Conservation (phyloP, 2,888 invertebrate genomes). For the Amphiduros pacificus region DNA sequence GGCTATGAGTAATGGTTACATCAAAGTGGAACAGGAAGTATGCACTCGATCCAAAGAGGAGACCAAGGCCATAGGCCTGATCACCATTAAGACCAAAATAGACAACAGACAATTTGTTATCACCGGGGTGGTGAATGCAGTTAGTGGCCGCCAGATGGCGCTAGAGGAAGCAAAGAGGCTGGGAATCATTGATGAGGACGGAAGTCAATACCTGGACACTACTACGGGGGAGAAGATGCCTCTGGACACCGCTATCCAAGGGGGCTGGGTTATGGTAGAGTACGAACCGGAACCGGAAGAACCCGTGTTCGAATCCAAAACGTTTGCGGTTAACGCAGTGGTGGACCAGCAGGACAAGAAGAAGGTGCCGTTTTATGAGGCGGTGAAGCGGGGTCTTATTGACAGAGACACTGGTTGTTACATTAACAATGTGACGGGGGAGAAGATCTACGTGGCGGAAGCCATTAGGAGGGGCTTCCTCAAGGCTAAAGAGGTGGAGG, state of each 20-base stretch:
- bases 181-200: constrained; percentile 27
- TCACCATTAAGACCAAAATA: constrained; percentile 15
- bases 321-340: constrained; percentile 33
- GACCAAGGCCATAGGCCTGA: constrained; percentile 19
- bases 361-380: constrained; percentile 30
- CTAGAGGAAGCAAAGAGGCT: constrained; percentile 25
- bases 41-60: constrained; percentile 11
- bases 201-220: constrained; percentile 12
- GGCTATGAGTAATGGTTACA: constrained; percentile 27
- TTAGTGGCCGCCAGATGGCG: constrained; percentile 24
- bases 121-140: constrained; percentile 28
- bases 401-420: constrained; percentile 32
- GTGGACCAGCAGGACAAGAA: constrained; percentile 30
- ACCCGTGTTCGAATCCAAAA: constrained; percentile 24
- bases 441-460: constrained; percentile 29
- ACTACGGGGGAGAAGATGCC: constrained; percentile 18
- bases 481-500: constrained; percentile 37
- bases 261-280: constrained; percentile 31
- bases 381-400: constrained; percentile 33
- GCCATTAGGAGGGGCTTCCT: constrained; percentile 34
- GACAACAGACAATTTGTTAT: constrained; percentile 16
- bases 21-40: constrained; percentile 14
- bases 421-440: constrained; percentile 31
- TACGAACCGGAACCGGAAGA: constrained; percentile 20
- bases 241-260: constrained; percentile 27